Evolutionary conservation across 1,140 invertebrate genomes (phyloP).

Genomic region (Leptinotarsa lineolata): DNA sequence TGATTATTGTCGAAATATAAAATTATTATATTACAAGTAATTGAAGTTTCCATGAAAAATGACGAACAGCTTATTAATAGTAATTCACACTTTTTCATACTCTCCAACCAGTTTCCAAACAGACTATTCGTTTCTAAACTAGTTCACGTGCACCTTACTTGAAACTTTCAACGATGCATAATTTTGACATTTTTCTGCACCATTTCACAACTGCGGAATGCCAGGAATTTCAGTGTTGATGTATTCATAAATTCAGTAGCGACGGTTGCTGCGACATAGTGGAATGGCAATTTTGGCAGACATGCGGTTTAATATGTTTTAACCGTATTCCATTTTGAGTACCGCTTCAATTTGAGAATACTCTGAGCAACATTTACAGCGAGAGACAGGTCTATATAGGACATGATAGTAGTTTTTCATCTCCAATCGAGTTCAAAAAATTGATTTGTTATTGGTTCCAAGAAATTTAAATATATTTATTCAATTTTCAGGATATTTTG

Average conservation of each 20-base stretch:
- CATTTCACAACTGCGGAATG: neutral
- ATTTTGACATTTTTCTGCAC: neutral
- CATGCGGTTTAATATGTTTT: neutral
- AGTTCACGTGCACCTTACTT: neutral
- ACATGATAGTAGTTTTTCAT: no score
- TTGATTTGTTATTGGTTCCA: no score
- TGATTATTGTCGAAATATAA: no score
- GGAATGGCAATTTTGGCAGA: conserved; percentile 5
- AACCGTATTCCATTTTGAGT: neutral
- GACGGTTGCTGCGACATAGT: neutral
- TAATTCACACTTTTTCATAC: no score
- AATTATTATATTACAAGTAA: no score
- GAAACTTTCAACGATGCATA: neutral
- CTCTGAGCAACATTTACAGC: neutral
- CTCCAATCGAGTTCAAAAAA: no score
- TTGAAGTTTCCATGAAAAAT: no score
- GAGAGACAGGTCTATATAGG: neutral
- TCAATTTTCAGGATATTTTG: no score
- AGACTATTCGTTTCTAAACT: no score
- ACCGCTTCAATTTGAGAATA: neutral
- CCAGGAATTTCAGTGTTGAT: neutral
- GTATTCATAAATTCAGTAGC: conserved; percentile 8
- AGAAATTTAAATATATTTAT: no score
- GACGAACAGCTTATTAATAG: no score
- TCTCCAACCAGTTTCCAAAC: no score